phyloP scores from a whole-genome alignment of 2,888 invertebrate species.

The Dermolepida albohirtum region DNA sequence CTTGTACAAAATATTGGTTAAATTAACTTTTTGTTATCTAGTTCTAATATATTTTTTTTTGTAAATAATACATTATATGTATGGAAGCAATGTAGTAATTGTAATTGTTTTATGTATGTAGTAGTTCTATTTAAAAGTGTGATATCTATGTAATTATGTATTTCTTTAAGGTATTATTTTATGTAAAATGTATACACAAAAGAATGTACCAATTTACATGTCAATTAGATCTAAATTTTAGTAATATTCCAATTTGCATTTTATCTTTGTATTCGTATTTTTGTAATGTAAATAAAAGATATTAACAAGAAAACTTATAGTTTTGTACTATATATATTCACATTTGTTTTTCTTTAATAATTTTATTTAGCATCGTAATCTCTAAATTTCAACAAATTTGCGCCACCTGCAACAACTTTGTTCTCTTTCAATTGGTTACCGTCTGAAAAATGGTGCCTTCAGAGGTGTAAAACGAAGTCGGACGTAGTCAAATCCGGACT shows the following conservation, averaged over 20 bases:
- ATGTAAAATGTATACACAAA: background rate
- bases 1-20: constrained; percentile 24
- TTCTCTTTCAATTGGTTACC: no score
- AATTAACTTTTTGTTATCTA: constrained; percentile 30
- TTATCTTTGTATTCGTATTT: constrained; percentile 26
- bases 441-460: no score
- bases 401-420: no score
- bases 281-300: constrained; percentile 24
- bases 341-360: no score
- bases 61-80: constrained; percentile 24
- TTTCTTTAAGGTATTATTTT: no score
- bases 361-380: no score
- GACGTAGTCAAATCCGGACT: no score
- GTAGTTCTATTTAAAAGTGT: background rate
- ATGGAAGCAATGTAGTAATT: background rate
- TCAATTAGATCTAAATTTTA: constrained; percentile 1
- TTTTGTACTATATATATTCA: no score
- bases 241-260: constrained; percentile 22
- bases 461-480: no score
- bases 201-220: background rate
- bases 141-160: no score
- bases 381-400: no score
- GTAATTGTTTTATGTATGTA: constrained; percentile 8
- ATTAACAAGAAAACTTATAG: no score
- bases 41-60: constrained; percentile 10